Base-by-base conservation (phyloP, 2,888 invertebrate genomes). In the Drosophila mulleri region DNA sequence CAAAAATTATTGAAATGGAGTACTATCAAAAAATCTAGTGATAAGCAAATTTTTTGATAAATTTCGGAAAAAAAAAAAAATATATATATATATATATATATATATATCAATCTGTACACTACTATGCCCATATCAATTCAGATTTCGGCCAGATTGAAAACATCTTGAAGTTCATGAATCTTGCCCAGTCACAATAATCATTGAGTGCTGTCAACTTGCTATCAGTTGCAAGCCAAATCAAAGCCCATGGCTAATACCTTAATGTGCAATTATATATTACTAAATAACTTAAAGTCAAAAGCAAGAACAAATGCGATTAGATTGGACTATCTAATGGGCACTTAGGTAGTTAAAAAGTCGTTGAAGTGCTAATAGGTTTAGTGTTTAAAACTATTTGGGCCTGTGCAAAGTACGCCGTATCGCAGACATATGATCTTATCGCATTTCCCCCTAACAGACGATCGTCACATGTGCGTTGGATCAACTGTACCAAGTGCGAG, bases 231-330 rank as follows among this genome's bases (percentile, higher is more conserved):
- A 50, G 44, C n/a, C 23, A 6, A 89, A 79, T 83, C 89, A 84
- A 76, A 74, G 71, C 82, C 50, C 48, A 60, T 29, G 61, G 52
- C 56, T 71, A 71, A 78, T 72, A 26, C 54, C 41, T 32, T 71
- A 82, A 89, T 74, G 67, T 75, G 67, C 61, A 75, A 87, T 89
- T 84, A 89, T 50, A 77, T 62, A 48, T 70, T 64, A 73, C 71
- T 67, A 70, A 62, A 64, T 41, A 48, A 39, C 32, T 37, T 26
- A 45, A 41, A 44, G 29, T 50, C 68, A 32, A 41, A 23, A 60
- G 35, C 50, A 69, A 48, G 44, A 26, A 56, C 7, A 23, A 44
- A 18, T 14, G 6, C 44, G 84, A 88, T 87, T 75, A 87, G 84
- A 85, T 84, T 71, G 41, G 3, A 39, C 41, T 66, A n/a, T 52